Conservation (phyloP, 2,797 vertebrate genomes). For the Anabacerthia variegaticeps region DNA sequence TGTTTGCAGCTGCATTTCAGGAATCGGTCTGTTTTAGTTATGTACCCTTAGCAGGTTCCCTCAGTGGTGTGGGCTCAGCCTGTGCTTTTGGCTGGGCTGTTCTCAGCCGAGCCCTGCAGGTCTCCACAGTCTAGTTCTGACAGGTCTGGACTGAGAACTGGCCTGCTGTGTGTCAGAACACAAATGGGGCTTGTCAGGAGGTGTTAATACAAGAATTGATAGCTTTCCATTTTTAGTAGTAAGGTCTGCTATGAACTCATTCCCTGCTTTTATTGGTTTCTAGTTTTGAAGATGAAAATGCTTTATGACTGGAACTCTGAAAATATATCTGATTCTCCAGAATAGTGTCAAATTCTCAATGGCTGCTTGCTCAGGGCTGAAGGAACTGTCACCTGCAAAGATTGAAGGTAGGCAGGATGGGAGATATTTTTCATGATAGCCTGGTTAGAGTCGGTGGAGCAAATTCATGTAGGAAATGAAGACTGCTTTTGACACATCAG, state of each 20-base stretch:
- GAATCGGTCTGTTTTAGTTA: neutral
- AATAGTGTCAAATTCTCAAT: neutral
- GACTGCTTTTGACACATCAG: neutral
- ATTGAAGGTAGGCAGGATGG: neutral
- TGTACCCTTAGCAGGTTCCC: neutral
- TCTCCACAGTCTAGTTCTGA: neutral
- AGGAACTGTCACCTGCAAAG: neutral
- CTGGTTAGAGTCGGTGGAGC: neutral
- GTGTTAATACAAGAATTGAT: slow-evolving; percentile 14
- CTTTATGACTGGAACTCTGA: neutral
- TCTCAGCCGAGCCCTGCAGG: neutral
- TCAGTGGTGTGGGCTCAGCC: neutral
- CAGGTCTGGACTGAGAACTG: neutral
- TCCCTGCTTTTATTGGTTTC: neutral
- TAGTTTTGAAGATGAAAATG: neutral
- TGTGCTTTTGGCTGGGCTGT: neutral
- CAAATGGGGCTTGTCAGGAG: neutral
- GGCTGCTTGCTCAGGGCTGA: neutral
- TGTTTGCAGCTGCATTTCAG: neutral
- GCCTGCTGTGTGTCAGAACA: neutral
- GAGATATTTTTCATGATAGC: neutral
- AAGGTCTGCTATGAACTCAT: neutral
- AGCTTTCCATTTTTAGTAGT: slow-evolving; percentile 32
- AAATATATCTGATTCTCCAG: neutral
- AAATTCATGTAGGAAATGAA: neutral